Evolutionary conservation across 2,888 invertebrate species (phyloP), one percentile per base, ranked within the genome.

Genomic region (Limnephilus marmoratus): DNA sequence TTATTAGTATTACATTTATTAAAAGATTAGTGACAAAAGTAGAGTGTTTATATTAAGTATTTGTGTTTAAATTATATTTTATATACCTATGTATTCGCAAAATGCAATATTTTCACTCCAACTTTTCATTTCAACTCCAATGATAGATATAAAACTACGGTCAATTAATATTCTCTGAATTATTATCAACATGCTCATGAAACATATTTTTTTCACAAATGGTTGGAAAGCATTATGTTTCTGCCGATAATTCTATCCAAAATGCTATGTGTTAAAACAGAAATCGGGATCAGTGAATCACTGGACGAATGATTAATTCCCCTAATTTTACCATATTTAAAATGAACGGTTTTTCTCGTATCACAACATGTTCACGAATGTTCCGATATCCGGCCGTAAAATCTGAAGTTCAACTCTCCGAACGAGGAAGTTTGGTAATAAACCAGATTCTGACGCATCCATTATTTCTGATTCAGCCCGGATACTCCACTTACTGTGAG

Each of bases 381-480:
- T 83, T 37, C 37, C 37, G 7, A 83, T 83, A 34, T 83, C 37
- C 68, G 68, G 68, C 34, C 83, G 37, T 37, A 83, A 37, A 11
- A 83, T 83, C 37, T 37, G 24, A 83, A 41, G 83, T 83, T 34
- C 18, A 83, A 34, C 37, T 41, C 24, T 83, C 37, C 24, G 83
- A 83, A 83, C 37, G 83, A 83, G 83, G 34, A 83, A 24, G 37
- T 34, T 86, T 41, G 24, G 12, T 89, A 18, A 34, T 13, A 89
- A 89, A 89, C 88, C 34, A 89, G 88, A 80, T n/a, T 89, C 34
- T 89, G 88, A 89, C 88, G 88, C 88, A 89, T 89, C 88, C 37
- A n/a, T 37, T 37, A n/a, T 81, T 68, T 89, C 37, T 24, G 68
- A 68, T 68, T 68, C 24, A 68, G 68, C 24, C 68, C 68, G 24